Evolutionary conservation across 2,797 vertebrate genomes (phyloP).

Genomic region (Poecilia velifera): DNA sequence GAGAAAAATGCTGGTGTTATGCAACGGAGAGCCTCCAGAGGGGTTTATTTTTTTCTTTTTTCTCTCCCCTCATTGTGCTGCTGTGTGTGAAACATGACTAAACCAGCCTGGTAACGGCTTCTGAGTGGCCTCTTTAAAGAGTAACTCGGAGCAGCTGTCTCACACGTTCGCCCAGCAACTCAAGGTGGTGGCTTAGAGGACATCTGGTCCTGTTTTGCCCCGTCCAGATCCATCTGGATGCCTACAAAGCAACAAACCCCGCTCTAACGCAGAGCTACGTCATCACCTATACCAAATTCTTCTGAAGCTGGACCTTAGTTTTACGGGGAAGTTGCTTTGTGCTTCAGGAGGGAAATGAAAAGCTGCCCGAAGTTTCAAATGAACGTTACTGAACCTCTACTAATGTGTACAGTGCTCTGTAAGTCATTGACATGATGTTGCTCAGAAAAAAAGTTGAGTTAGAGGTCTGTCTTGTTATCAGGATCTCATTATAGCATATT

Average conservation of each 20-base stretch:
- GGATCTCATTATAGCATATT: slow-evolving; percentile 17
- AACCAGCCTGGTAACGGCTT: slow-evolving; percentile 28
- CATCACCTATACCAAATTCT: slow-evolving; percentile 18
- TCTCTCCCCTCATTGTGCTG: slow-evolving; percentile 33
- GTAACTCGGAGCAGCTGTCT: slow-evolving; percentile 43
- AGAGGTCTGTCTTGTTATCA: slow-evolving; percentile 34
- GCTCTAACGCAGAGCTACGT: slow-evolving; percentile 27
- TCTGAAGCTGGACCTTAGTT: slow-evolving; percentile 29
- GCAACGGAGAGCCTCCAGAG: slow-evolving; percentile 47
- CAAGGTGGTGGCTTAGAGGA: slow-evolving; percentile 44
- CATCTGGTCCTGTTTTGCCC: slow-evolving; percentile 45
- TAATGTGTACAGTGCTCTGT: background rate
- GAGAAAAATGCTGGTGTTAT: slow-evolving; percentile 59
- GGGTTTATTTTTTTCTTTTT: slow-evolving; percentile 36
- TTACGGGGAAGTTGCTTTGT: background rate
- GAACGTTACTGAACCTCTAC: background rate
- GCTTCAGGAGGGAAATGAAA: background rate
- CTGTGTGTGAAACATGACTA: slow-evolving; percentile 32
- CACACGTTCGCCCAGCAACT: slow-evolving; percentile 41
- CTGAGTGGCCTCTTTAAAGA: slow-evolving; percentile 40
- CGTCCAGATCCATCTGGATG: slow-evolving; percentile 42
- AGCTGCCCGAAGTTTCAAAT: slow-evolving; percentile 28
- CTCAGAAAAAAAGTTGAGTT: too few relatives aligned
- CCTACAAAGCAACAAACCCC: slow-evolving; percentile 25
- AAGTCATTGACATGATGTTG: background rate